phyloP scores from a whole-genome alignment of 2,888 invertebrate genomes.

The Rhingia rostrata region DNA sequence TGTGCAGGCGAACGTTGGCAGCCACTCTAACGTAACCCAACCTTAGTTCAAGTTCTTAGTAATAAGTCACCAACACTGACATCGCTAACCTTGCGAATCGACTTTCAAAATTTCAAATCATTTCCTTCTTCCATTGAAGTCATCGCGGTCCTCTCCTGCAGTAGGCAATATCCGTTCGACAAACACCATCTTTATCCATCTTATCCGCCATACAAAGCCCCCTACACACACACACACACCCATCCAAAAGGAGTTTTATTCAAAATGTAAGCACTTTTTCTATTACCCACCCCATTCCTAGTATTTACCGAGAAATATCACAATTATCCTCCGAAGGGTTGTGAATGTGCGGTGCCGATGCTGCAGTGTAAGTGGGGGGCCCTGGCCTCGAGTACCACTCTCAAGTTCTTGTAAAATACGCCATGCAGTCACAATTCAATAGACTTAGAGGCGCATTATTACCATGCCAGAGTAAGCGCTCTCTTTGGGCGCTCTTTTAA shows the following conservation, averaged over 20 bases:
- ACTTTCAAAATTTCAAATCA: too few species aligned
- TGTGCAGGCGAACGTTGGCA: too few species aligned
- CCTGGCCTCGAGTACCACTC: constrained; percentile 30
- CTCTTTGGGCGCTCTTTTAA: constrained; percentile 58
- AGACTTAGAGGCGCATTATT: constrained; percentile 70
- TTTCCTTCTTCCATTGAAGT: too few species aligned
- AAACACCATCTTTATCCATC: too few species aligned
- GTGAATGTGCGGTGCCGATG: constrained; percentile 9
- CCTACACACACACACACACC: neutral
- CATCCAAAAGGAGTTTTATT: constrained; percentile 6
- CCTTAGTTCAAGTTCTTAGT: too few species aligned
- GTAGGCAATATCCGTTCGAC: too few species aligned
- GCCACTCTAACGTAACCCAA: too few species aligned
- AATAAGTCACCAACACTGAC: too few species aligned
- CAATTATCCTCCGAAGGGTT: constrained; percentile 25
- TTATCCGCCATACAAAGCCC: neutral
- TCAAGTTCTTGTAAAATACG: constrained; percentile 70
- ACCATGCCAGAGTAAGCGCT: constrained; percentile 49
- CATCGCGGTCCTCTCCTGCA: too few species aligned
- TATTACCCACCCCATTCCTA: constrained; percentile 48
- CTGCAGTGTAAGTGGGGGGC: constrained; percentile 7
- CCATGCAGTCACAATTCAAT: constrained; percentile 73
- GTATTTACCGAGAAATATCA: constrained; percentile 50
- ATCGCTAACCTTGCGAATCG: too few species aligned
- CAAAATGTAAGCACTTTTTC: constrained; percentile 59